Base-by-base conservation (phyloP, 2,888 invertebrate genomes). In the Hirtodrosophila alboralis region DNA sequence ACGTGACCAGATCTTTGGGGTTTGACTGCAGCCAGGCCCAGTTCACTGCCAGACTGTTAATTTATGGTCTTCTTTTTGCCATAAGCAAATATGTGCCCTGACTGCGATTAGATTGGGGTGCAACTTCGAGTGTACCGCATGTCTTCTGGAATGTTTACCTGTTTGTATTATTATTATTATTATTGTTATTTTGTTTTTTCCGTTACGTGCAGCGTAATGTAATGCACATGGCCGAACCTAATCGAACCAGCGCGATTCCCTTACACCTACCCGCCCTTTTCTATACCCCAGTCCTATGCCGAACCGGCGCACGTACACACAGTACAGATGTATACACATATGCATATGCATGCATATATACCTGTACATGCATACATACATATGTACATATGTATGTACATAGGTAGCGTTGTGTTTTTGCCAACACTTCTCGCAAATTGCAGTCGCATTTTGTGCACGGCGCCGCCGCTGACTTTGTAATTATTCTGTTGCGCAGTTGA, bases 401-500 rank as follows among this genome's bases (percentile, higher is more conserved):
- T 27, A 26, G 45, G 40, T 34, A 18, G 21, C 27, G 21, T 28
- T 61, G 54, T 59, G 57, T 47, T 75, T n/a, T 72, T 59, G 52
- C 51, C 59, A 64, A 62, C 75, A 77, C 75, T 47, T 74, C 56
- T 48, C 34, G 45, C 21, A 28, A 63, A 45, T 53, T 75, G 56
- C 75, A 75, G 49, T 72, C 64, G 61, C 52, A 68, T 59, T 66
- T 62, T 10, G 33, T 38, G 18, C 18, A 18, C 41, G 52, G 34
- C 58, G 56, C 49, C 58, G 56, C 49, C 49, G 62, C 51, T 75
- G 62, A 64, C 60, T 74, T 73, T 76, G 61, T 59, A 66, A 60
- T 80, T 83, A 58, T 66, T 75, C 53, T 66, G 66, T 69, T 79
- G 79, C 79, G 84, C 77, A 84, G 84, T 79, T 75, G 40, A 16